phyloP scores from a whole-genome alignment of 30 jellyfish, hydroid and myxozoan genomes.

The Cassiopea andromeda region DNA sequence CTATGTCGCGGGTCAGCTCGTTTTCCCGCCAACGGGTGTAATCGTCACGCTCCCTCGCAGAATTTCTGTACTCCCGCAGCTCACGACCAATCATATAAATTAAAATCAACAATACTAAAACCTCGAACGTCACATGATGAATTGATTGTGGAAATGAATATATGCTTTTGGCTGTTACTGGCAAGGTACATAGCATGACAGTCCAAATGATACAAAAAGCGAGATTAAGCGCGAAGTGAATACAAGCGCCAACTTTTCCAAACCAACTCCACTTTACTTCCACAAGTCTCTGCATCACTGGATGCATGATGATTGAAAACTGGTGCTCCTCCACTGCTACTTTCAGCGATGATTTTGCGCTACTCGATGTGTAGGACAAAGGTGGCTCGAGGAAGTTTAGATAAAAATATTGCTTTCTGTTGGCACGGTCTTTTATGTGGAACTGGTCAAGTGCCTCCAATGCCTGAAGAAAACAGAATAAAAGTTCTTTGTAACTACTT shows the following conservation, averaged over 20 bases:
- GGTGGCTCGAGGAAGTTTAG: conserved; percentile 83
- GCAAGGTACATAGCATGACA: conserved; percentile 71
- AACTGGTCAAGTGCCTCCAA: conserved; percentile 86
- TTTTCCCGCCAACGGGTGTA: conserved; percentile 84
- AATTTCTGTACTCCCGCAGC: conserved; percentile 62
- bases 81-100: conserved; percentile 64
- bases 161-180: conserved; percentile 25
- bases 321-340: conserved; percentile 94
- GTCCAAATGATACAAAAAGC: conserved; percentile 84
- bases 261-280: conserved; percentile 87
- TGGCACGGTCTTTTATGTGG: conserved; percentile 88
- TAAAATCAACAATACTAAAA: conserved; percentile 30
- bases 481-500: background rate
- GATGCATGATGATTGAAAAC: conserved; percentile 81
- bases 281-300: conserved; percentile 80
- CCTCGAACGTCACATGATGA: conserved; percentile 64
- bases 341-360: conserved; percentile 84
- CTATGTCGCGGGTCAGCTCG: conserved; percentile 75
- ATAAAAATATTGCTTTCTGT: conserved; percentile 81
- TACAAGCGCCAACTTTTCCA: conserved; percentile 78
- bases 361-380: conserved; percentile 8
- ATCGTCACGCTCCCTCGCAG: conserved; percentile 57
- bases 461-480: conserved; percentile 69
- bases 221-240: conserved; percentile 51
- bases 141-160: conserved; percentile 41